Evolutionary conservation across 37 sponge, comb jelly and placozoan genomes (phyloP), one percentile per base, ranked within the genome.

Genomic region (Ephydatia muelleri): DNA sequence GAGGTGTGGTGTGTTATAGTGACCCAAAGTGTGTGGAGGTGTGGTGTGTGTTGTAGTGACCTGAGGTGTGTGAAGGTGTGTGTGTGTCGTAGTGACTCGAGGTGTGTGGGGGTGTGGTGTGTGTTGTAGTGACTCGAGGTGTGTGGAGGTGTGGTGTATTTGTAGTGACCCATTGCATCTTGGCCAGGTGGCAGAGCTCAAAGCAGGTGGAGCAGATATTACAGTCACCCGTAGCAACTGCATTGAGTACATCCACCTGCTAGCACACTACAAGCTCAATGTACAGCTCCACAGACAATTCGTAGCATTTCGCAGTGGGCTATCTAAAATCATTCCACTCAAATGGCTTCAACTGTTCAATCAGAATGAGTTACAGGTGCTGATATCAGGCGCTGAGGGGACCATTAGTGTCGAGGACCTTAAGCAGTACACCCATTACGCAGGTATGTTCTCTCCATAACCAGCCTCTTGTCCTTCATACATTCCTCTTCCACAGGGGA

Each of bases 231-330:
- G 65, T 32, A 80, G 38, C 75, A 97, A 97, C 81, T 76, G 85
- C 14, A 82, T 92, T 13, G 95, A 97, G 79, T 97, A 92, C 83
- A 94, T 97, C 38, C 91, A 94, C 66, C 72, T 88, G 13, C 31
- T 97, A 85, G 93, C 93, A 16, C 86, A 97, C 75, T 92, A 94
- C 76, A 84, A 82, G 40, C 86, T 97, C 68, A 97, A 97, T 72
- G 83, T 73, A 36, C 68, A 88, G 67, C 69, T 94, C 3, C 75
- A 88, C 5, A 65, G 35, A 29, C 97, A 92, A 37, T 97, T 89
- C 77, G 68, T 70, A 3, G 82, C 88, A 31, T 97, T 97, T 77
- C 67, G 91, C 13, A 77, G 84, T 35, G 97, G 97, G 3, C 76
- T 97, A 68, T 77, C 70, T 65, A 81, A 80, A 32, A 95, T 97